These are phyloP conservation scores for Nomada lathburiana DNA, from an alignment of 2,888 invertebrate species.

Conservation along the genomic window DNA sequence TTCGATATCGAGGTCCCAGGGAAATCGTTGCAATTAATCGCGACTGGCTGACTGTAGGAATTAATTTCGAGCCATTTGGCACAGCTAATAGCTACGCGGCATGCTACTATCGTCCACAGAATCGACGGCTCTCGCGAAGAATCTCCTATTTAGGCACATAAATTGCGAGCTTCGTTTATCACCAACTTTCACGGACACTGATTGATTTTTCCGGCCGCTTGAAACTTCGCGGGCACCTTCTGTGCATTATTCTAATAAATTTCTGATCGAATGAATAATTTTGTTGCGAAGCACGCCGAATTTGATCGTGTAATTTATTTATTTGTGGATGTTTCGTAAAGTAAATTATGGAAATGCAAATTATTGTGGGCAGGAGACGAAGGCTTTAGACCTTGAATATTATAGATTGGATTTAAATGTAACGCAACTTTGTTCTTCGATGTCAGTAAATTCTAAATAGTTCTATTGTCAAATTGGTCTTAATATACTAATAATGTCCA, in stretches of 20 bases:
- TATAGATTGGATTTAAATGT: too few species aligned
- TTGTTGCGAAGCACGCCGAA: too few species aligned
- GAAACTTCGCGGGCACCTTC: too few species aligned
- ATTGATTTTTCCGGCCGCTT: neutral
- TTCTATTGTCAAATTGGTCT: too few species aligned
- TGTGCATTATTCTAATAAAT: neutral
- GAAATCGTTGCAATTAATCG: slow-evolving; percentile 50
- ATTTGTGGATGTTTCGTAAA: too few species aligned
- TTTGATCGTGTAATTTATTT: too few species aligned
- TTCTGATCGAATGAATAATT: neutral
- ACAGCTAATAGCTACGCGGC: slow-evolving; percentile 35
- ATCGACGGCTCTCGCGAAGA: slow-evolving; percentile 18
- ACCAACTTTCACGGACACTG: neutral
- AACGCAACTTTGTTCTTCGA: too few species aligned
- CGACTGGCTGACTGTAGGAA: slow-evolving; percentile 30
- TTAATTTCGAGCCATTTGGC: slow-evolving; percentile 46
- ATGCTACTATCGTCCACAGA: slow-evolving; percentile 21
- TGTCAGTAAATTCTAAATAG: too few species aligned
- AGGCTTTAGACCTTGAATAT: too few species aligned
- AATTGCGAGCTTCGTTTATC: slow-evolving; percentile 15
- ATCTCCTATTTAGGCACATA: slow-evolving; percentile 41
- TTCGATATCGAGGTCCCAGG: slow-evolving; percentile 1
- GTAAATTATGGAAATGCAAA: too few species aligned
- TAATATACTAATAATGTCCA: too few species aligned
- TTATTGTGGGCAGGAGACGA: too few species aligned